phyloP scores from a whole-genome alignment of 2,888 invertebrate genomes.

The Pemphredon lugubris region DNA sequence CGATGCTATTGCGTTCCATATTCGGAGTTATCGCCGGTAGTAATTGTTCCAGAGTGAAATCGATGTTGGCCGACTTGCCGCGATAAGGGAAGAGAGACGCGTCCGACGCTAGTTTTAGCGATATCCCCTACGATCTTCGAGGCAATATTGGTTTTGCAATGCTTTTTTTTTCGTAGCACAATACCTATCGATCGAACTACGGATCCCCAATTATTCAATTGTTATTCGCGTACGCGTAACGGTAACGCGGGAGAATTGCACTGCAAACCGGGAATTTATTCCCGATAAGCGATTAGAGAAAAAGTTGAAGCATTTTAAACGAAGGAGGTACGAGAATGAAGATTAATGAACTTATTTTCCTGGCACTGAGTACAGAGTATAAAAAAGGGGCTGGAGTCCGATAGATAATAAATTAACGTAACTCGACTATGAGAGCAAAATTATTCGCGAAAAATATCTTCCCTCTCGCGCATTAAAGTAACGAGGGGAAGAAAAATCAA shows the following conservation, averaged over 20 bases:
- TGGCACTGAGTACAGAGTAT: no score
- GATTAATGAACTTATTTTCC: no score
- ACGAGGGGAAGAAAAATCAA: no score
- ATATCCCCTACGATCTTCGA: slow-evolving; percentile 18
- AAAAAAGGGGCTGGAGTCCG: no score
- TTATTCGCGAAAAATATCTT: background rate
- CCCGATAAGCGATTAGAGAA: background rate
- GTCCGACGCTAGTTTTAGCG: slow-evolving; percentile 17
- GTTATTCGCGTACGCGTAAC: slow-evolving; percentile 15
- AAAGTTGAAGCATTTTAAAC: no score
- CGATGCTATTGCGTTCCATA: slow-evolving; percentile 41
- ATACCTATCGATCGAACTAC: slow-evolving; percentile 41
- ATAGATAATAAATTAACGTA: no score
- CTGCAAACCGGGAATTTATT: background rate
- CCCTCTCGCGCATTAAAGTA: no score
- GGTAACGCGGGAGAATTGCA: background rate
- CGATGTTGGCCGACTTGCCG: slow-evolving; percentile 47
- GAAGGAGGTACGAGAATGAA: no score
- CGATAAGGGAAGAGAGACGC: slow-evolving; percentile 31
- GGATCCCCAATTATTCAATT: slow-evolving; percentile 30
- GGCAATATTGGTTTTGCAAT: no score
- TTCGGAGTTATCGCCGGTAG: slow-evolving; percentile 46
- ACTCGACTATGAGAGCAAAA: background rate
- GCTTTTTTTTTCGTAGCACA: background rate
- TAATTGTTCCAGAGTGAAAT: slow-evolving; percentile 51